Evolutionary conservation across 2,797 vertebrate species (phyloP).

Genomic region (Thunnus albacares): DNA sequence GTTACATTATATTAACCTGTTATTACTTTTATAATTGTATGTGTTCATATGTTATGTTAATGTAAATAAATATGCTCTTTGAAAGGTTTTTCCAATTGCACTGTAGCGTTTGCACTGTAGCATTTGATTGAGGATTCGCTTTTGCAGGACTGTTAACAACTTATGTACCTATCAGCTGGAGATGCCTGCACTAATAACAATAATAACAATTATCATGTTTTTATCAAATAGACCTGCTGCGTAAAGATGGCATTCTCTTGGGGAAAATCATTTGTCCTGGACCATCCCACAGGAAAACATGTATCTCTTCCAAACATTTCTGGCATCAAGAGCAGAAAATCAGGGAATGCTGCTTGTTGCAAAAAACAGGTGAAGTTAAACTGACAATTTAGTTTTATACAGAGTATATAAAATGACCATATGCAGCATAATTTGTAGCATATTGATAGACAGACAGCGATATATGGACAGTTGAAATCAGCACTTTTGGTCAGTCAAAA

Average conservation of each 20-base stretch:
- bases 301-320: no score
- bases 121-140: background rate
- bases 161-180: no score
- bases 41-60: constrained; percentile 32
- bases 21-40: constrained; percentile 51
- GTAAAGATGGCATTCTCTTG: no score
- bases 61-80: constrained; percentile 31
- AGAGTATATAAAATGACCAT: background rate
- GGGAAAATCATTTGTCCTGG: no score
- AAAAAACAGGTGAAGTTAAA: constrained; percentile 2
- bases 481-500: constrained; percentile 71
- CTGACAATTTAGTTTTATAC: constrained; percentile 14
- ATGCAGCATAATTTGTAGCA: constrained; percentile 5
- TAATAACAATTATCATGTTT: background rate
- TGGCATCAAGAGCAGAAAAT: no score
- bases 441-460: constrained; percentile 12
- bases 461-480: constrained; percentile 36
- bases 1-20: constrained; percentile 60
- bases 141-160: background rate
- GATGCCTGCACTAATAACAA: no score
- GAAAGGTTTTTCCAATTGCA: constrained; percentile 29
- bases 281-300: no score
- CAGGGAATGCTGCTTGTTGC: no score
- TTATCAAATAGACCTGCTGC: background rate
- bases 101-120: background rate